Evolutionary conservation across 2,113 vertebrate genomes (phyloP).

Genomic region (Pogona vitticeps): DNA sequence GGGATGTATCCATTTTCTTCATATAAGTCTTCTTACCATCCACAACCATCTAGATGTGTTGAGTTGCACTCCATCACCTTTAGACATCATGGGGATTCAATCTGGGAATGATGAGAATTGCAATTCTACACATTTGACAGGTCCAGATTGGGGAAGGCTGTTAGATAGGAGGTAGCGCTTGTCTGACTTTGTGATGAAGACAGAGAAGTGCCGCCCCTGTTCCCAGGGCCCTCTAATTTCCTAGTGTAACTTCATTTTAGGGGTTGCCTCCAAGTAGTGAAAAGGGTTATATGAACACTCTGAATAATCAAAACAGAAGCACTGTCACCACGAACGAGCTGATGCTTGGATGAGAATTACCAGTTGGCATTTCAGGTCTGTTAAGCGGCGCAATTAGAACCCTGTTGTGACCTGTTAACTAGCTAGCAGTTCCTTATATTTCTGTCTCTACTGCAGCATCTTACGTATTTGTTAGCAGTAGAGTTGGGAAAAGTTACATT

Average conservation of each 20-base stretch:
- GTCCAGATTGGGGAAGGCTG: background rate
- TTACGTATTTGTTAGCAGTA: background rate
- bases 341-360: background rate
- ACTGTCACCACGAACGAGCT: background rate
- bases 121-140: background rate
- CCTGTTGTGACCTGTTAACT: background rate
- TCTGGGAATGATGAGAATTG: background rate
- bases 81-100: background rate
- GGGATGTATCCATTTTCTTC: background rate
- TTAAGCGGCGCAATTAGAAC: background rate
- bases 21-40: too few species aligned
- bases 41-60: background rate
- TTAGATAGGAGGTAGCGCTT: background rate
- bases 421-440: background rate
- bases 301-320: too few species aligned
- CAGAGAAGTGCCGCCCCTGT: background rate
- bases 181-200: background rate
- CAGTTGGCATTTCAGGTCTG: background rate
- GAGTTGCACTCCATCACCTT: background rate
- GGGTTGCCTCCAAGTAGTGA: conserved; percentile 6
- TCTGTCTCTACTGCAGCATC: background rate
- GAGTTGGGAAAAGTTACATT: background rate
- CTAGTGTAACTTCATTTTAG: background rate
- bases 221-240: background rate
- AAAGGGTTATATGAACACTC: background rate